Evolutionary conservation across 2,113 vertebrate species (phyloP), one percentile per base, ranked within the genome.

Genomic region (Malurus alboscapulatus): DNA sequence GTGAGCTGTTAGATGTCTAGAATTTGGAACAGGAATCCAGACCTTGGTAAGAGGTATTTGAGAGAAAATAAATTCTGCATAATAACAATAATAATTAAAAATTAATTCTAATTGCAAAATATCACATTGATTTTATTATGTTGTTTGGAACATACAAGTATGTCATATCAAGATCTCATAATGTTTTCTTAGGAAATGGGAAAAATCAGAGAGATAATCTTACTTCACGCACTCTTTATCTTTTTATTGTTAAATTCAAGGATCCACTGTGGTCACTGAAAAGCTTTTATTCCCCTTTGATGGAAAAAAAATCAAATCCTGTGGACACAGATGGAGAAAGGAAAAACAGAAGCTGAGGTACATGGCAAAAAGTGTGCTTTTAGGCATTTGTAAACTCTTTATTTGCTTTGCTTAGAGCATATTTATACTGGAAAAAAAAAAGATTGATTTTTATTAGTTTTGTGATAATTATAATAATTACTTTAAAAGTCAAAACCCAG

Each of bases 401-500:
- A 27, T 84, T 87, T 91, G 21, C 53, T 92, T 92, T 53, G 11
- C 21, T 77, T 59, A 84, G 20, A 79, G 21, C 7, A 47, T 47
- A 63, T 65, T 86, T 36, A 38, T 90, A 36, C 32, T 4, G 30
- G 27, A 7, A 18, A 65, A 73, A 63, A 63, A 61, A 29, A 58
- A 45, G 15, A 42, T 77, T 77, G 44, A 90, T 59, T 95, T 94
- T 95, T 94, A 83, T 95, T 92, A 77, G 86, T 87, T 95, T 94
- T 90, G 48, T 83, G 20, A 54, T 94, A 92, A 96, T 94, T 95
- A 82, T 59, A 85, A 88, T 96, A 95, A 95, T 93, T 95, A 79
- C 58, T 94, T 91, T 77, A 87, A 76, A 95, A 95, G 81, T 92
- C 54, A 82, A 57, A 95, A 95, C 55, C 72, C 86, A 95, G 90